Evolutionary conservation across 2,113 vertebrate species (phyloP).

Genomic region (Cololabis saira): DNA sequence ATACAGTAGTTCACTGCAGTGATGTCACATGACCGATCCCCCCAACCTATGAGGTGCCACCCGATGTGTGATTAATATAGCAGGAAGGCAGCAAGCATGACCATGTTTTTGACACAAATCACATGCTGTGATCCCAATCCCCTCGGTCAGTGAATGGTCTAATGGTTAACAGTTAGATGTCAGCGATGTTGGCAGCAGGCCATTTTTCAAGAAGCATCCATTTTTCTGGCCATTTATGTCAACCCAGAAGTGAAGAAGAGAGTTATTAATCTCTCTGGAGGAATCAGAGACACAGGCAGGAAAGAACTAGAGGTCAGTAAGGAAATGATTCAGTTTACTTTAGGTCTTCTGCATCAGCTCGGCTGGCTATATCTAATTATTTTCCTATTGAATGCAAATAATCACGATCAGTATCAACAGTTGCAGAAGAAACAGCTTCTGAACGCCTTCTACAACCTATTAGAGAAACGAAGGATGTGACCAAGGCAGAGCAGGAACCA

Average conservation of each 20-base stretch:
- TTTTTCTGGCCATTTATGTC: conserved; percentile 1
- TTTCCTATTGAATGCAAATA: too few species aligned
- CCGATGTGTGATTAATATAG: too few species aligned
- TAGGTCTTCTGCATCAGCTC: too few species aligned
- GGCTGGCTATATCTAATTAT: too few species aligned
- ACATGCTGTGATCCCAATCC: conserved; percentile 16
- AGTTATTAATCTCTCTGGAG: conserved; percentile 23
- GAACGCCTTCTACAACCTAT: too few species aligned
- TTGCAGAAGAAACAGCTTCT: too few species aligned
- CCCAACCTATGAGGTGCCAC: not conserved
- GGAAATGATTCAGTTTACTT: not conserved
- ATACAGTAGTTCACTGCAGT: conserved; percentile 9
- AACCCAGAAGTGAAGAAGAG: conserved; percentile 12
- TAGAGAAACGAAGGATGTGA: too few species aligned
- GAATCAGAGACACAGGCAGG: not conserved
- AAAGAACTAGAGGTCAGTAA: not conserved
- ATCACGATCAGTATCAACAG: too few species aligned
- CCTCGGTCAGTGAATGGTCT: conserved; percentile 18
- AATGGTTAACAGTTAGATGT: too few species aligned
- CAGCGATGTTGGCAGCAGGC: not conserved
- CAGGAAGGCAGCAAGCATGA: too few species aligned
- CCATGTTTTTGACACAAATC: conserved; percentile 28
- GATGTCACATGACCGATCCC: conserved; percentile 34
- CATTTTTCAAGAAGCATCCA: not conserved
- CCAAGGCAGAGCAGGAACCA: too few species aligned